phyloP scores from a whole-genome alignment of 2,797 vertebrate genomes.

The Pelobates cultripes region DNA sequence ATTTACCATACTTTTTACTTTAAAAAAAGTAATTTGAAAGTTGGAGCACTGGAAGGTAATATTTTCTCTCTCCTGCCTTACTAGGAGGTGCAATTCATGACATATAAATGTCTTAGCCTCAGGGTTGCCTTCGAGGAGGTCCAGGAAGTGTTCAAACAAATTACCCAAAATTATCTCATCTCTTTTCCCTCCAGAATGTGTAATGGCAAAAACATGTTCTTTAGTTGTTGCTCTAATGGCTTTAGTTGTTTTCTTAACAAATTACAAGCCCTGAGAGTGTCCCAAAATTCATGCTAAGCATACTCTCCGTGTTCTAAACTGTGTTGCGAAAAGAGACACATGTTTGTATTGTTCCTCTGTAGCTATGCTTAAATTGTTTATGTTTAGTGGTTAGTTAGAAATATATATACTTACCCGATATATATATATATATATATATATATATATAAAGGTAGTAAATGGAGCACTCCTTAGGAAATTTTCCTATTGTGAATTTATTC shows the following conservation, averaged over 20 bases:
- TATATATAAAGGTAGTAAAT: too few relatives aligned
- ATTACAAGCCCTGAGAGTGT: not conserved
- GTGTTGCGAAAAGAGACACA: not conserved
- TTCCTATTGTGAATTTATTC: too few relatives aligned
- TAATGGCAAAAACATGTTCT: not conserved
- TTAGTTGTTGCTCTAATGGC: not conserved
- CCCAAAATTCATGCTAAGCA: not conserved
- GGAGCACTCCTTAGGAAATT: too few relatives aligned
- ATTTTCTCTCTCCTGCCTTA: not conserved
- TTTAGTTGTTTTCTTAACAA: not conserved
- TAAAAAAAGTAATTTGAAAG: too few relatives aligned
- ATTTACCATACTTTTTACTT: too few relatives aligned
- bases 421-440: too few relatives aligned
- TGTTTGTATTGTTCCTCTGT: not conserved
- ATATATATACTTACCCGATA: too few relatives aligned
- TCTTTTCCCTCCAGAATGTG: not conserved
- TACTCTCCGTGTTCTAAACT: not conserved
- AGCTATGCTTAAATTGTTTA: too few relatives aligned
- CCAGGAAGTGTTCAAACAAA: not conserved
- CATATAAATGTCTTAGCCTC: not conserved
- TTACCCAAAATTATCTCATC: conserved; percentile 3
- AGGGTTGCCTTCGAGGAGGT: not conserved
- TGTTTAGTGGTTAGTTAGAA: too few relatives aligned
- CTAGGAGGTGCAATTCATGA: not conserved
- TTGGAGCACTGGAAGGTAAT: too few relatives aligned